These are phyloP conservation scores for Pelodiscus sinensis DNA, from an alignment of 2,113 vertebrate genomes.

Conservation along the genomic window DNA sequence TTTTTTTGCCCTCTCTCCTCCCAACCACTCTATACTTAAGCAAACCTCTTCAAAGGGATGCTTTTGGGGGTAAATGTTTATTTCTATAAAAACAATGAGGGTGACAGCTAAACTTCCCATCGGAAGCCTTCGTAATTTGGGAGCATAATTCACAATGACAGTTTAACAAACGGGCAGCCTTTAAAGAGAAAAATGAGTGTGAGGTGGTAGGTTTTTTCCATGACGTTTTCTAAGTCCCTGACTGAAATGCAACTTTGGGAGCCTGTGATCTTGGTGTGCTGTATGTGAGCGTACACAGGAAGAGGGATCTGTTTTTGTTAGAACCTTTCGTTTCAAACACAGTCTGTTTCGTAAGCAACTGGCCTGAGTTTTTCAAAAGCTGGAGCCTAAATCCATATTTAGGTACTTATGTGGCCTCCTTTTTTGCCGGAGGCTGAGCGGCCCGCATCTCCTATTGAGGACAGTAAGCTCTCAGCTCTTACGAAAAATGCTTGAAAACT, in stretches of 20 bases:
- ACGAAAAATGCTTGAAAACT: not conserved
- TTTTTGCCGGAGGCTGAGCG: not conserved
- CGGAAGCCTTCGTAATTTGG: accelerated
- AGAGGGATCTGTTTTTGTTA: not conserved
- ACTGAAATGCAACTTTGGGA: not conserved
- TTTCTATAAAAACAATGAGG: not conserved
- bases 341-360: not conserved
- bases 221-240: not conserved
- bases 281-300: no score
- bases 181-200: not conserved
- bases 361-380: not conserved
- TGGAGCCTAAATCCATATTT: not conserved
- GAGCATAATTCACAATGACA: not conserved
- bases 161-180: not conserved
- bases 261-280: not conserved
- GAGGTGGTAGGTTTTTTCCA: not conserved
- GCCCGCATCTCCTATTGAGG: no score
- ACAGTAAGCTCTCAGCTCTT: not conserved
- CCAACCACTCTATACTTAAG: accelerated
- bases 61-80: accelerated
- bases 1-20: not conserved
- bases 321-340: not conserved
- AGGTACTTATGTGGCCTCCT: not conserved
- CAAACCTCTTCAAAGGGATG: not conserved
- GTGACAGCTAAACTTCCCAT: not conserved